Base-by-base conservation (phyloP, 2,888 invertebrate species). In the Zaprionus obscuricornis region DNA sequence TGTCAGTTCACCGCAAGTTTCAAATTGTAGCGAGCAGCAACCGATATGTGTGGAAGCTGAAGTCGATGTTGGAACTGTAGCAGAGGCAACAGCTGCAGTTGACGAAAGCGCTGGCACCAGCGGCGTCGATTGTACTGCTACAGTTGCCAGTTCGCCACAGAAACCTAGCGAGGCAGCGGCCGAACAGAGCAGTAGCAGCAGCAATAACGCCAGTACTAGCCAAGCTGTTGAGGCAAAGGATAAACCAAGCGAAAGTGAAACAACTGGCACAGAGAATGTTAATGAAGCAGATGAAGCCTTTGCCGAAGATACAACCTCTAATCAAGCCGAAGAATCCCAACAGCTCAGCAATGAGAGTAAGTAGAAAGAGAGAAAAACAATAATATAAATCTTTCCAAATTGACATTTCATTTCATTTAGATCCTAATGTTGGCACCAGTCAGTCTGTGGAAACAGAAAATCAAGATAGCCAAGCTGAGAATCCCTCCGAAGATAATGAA, bases 1-100 rank as follows among this genome's bases (percentile, higher is more conserved):
- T 8, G 82, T 97, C 26, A 97, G 97, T 88, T 97, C 97, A 0
- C 97, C 97, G 3, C 95, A 95, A 90, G 91, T 90, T 55, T 92
- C 93, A 0, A 91, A 94, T 69, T 95, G 94, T 82, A 92, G 92
- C 52, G 94, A 94, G 11, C 78, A 81, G 33, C n/a, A n/a, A n/a
- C 46, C 70, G 2, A 40, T 33, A 1, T 45, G 69, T n/a, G 58
- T 45, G 72, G 89, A 56, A 5, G 40, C 58, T 3, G 75, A 73
- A n/a, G 71, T 67, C 0, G 77, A 75, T 14, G 74, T 52, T 85
- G 26, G 55, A 42, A 81, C 49, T 73, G 88, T 55, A 89, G 90
- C 58, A 88, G 76, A 70, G 7, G 75, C 58, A 10, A 54, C 52
- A 3, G 66, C 68, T 6, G 69, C 33, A 2, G 49, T 39, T 0